A percentile compares a stretch with the other conserved stretches of the same genome.
Conservation (phyloP, 2,888 invertebrate genomes). For the Catonia carolina region DNA sequence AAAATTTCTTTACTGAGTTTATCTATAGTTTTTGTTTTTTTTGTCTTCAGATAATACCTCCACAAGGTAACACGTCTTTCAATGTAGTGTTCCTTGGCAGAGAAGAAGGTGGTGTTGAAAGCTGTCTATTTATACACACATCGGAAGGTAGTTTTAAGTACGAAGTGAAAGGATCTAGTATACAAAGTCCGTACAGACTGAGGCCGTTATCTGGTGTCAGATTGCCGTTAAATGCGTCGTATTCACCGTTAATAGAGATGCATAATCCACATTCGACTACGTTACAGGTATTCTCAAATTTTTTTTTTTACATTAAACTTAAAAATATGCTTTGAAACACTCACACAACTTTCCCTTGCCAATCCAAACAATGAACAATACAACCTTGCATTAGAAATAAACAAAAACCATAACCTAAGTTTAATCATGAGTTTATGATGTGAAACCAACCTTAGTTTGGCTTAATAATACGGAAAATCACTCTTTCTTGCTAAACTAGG, state of each 20-base stretch:
- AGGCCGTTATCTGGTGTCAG: slow-evolving; percentile 85
- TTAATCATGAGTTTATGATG: too few relatives aligned
- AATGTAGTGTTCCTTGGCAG: slow-evolving; percentile 93
- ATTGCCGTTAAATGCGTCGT: slow-evolving; percentile 85
- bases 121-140: slow-evolving; percentile 88
- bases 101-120: slow-evolving; percentile 79
- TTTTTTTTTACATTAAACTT: background rate
- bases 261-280: slow-evolving; percentile 88
- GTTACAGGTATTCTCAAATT: slow-evolving; percentile 70
- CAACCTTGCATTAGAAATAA: too few relatives aligned
- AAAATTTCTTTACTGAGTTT: too few relatives aligned
- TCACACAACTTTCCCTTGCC: too few relatives aligned
- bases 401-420: too few relatives aligned
- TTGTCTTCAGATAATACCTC: slow-evolving; percentile 78
- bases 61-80: slow-evolving; percentile 88
- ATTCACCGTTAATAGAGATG: slow-evolving; percentile 81
- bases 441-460: too few relatives aligned
- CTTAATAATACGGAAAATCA: too few relatives aligned
- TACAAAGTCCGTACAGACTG: slow-evolving; percentile 84
- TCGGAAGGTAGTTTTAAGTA: slow-evolving; percentile 87
- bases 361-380: too few relatives aligned
- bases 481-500: too few relatives aligned
- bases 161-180: slow-evolving; percentile 78
- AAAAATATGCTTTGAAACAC: too few relatives aligned
- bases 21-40: too few relatives aligned